Evolutionary conservation across 2,797 vertebrate species (phyloP), one percentile per base, ranked within the genome.

Genomic region (Enteromius trimaculatus): DNA sequence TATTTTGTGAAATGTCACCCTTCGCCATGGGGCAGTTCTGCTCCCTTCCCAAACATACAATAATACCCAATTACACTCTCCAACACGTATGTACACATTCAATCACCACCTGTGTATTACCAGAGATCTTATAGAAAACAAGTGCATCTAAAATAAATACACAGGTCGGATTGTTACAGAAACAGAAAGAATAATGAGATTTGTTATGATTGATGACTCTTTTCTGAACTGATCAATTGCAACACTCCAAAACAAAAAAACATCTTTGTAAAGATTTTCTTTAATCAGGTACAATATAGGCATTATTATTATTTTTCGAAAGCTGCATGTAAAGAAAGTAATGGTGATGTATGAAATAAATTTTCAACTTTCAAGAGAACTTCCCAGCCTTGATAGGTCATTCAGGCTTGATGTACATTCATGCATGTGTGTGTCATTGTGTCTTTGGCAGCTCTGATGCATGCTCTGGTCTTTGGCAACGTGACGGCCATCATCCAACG

Each of bases 401-500:
- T 39, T 58, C 29, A 23, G 58, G 37, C 8, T 23, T 70, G 34
- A 47, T 58, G n/a, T n/a, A 64, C 47, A 62, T 51, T 34, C 9
- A 49, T 44, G 10, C 47, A 58, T 49, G 47, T 77, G 31, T 68
- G 53, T 79, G 23, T 82, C 6, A 34, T 69, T 60, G 14, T 88
- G 17, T 90, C n/a, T 74, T 86, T 86, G 19, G 42, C 66, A 98
- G 98, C 98, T 42, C 91, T 99, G 93, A 99, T 99, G 97, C 97
- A 99, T 0, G 97, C 97, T 75, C 90, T 99, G 93, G 97, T 99
- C 87, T 99, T 99, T 87, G 98, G 98, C 77, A 99, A 99, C 0
- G 97, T 99, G 91, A 99, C 97, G 1, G 97, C 98, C 53, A 99
- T 99, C 88, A 99, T 99, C 90, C 98, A 99, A 91, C 95, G 98